Evolutionary conservation across 2,113 vertebrate genomes (phyloP).

Genomic region (Agapornis roseicollis): DNA sequence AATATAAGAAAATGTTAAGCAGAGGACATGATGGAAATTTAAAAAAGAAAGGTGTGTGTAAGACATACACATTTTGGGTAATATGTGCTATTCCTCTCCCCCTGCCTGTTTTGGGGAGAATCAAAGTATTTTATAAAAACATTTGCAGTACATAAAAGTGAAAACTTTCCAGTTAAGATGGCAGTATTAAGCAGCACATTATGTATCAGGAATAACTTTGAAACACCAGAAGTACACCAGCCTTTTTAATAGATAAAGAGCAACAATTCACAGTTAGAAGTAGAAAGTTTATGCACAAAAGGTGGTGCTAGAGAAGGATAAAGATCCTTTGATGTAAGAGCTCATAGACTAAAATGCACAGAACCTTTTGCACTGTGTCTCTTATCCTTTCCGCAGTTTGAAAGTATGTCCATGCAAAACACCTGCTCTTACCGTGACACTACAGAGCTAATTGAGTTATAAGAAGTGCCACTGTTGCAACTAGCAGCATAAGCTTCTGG

Average conservation of each 20-base stretch:
- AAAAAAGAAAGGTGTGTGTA: neutral
- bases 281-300: constrained; percentile 54
- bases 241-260: constrained; percentile 60
- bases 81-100: constrained; percentile 33
- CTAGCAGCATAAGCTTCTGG: constrained; percentile 83
- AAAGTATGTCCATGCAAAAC: constrained; percentile 19
- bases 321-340: constrained; percentile 12
- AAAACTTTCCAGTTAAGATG: constrained; percentile 60
- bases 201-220: constrained; percentile 35
- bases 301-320: constrained; percentile 2
- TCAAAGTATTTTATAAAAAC: constrained; percentile 44
- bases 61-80: constrained; percentile 51
- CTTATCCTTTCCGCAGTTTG: constrained; percentile 7
- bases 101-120: constrained; percentile 16
- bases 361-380: neutral
- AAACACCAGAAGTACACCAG: constrained; percentile 41
- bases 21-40: constrained; percentile 21
- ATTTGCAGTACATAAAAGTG: constrained; percentile 40
- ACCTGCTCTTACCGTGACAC: constrained; percentile 86
- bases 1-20: constrained; percentile 68
- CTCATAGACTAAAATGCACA: neutral
- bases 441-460: constrained; percentile 97
- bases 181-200: constrained; percentile 71
- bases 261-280: constrained; percentile 50
- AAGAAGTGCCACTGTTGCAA: constrained; percentile 93